Conservation (phyloP, 2,113 vertebrate species). For the Gavia stellata region DNA sequence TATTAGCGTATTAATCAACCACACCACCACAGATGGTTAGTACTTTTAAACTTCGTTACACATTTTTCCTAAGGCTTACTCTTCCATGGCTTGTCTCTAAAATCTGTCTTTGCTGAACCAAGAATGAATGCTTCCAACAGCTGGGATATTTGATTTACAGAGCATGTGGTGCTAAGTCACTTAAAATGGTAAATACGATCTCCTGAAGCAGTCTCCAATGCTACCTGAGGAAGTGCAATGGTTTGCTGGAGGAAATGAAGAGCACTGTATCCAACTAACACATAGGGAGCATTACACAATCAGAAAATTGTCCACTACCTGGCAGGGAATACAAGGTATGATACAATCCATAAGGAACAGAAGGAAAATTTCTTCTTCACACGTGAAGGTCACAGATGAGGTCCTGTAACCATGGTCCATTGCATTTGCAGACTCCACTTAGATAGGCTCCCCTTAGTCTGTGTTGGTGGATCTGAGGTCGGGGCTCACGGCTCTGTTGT, state of each 20-base stretch:
- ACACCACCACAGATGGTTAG: neutral
- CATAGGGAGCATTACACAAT: neutral
- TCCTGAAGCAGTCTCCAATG: neutral
- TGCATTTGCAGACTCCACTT: neutral
- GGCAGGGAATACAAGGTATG: neutral
- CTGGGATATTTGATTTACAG: neutral
- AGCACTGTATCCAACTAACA: neutral
- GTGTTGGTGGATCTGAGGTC: neutral
- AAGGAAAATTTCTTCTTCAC: neutral
- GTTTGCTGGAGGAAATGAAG: neutral
- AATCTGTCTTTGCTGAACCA: neutral
- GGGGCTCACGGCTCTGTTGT: neutral
- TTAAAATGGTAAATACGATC: neutral
- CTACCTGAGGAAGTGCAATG: neutral
- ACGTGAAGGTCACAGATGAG: neutral
- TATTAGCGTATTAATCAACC: accelerated
- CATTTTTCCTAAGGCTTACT: neutral
- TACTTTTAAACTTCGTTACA: neutral
- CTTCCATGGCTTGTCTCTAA: neutral
- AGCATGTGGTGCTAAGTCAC: neutral
- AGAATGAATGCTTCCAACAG: neutral
- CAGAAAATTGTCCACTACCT: neutral
- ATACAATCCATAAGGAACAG: neutral
- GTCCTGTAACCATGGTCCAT: accelerated
- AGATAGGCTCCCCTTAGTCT: neutral